Conservation (phyloP, 2,113 vertebrate genomes). For the Lasiurus borealis region DNA sequence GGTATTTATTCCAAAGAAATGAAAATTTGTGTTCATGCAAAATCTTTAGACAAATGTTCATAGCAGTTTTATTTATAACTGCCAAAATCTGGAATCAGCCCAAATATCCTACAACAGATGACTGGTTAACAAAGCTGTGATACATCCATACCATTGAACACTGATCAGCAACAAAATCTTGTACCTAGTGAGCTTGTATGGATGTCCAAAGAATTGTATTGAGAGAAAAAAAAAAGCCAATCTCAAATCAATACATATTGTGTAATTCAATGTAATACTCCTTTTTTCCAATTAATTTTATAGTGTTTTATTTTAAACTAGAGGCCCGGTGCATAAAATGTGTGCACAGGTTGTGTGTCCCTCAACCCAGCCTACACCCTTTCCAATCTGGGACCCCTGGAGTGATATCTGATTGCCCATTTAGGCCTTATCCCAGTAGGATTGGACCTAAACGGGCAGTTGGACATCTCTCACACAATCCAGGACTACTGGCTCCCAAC, state of each 20-base stretch:
- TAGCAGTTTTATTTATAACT: background rate
- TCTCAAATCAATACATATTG: background rate
- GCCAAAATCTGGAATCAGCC: background rate
- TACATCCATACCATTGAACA: background rate
- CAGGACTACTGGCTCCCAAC: too few relatives aligned
- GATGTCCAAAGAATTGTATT: background rate
- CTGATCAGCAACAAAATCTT: background rate
- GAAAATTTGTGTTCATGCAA: slow-evolving; percentile 1
- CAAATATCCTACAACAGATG: background rate
- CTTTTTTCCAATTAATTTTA: background rate
- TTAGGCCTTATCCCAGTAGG: too few relatives aligned
- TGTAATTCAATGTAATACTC: slow-evolving; percentile 5
- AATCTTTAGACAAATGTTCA: slow-evolving; percentile 13
- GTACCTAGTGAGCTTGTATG: background rate
- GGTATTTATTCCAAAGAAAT: background rate
- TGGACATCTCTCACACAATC: too few relatives aligned
- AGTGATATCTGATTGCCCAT: too few relatives aligned
- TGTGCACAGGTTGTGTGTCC: too few relatives aligned
- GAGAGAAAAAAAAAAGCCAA: background rate
- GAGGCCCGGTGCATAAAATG: too few relatives aligned
- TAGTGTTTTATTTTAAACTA: background rate
- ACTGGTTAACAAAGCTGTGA: background rate
- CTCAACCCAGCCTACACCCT: too few relatives aligned
- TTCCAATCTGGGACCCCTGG: too few relatives aligned
- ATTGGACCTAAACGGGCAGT: too few relatives aligned